Evolutionary conservation across 2,113 vertebrate genomes (phyloP), one percentile per base, ranked within the genome.

Genomic region (Reinhardtius hippoglossoides): DNA sequence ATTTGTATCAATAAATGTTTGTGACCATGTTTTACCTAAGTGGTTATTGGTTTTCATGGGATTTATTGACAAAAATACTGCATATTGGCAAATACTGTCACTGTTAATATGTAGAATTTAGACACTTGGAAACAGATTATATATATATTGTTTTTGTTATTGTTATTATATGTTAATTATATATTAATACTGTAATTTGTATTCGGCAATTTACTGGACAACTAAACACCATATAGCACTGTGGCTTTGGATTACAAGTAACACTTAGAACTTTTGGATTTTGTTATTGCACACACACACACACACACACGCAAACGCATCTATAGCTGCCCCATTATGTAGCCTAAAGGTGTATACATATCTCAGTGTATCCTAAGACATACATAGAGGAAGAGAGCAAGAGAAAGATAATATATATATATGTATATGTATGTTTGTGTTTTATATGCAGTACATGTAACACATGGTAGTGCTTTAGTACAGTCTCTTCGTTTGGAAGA

Each of bases 401-500:
- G 4, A 23, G 7, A 55, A 16, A 50, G 21, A 61, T 14, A 18
- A n/a, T 4, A 61, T 5, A 35, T 1, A 16, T 62, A 6, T 8
- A 26, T 18, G 35, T 13, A 56, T 24, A 48, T 23, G n/a, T 58
- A 18, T 81, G 40, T 67, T 72, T 67, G 42, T 54, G 23, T 74
- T 74, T 48, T 13, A 12, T 40, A 57, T 54, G 9, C 16, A 76
- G 67, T 57, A 4, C 9, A 74, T 60, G 46, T 40, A 18, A 67
- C 65, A 23, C 60, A 24, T 24, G 59, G 67, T 61, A 67, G 46
- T 16, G 50, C 57, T 84, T 79, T 31, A 48, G 72, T 64, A 5
- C 27, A 5, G 52, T 79, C 57, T 76, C 54, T 87, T 60, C 60
- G 60, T 82, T 85, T 60, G 86, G 76, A 89, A 83, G 70, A 72